Evolutionary conservation across 2,797 vertebrate species (phyloP).

Genomic region (Coracias cyanogaster): DNA sequence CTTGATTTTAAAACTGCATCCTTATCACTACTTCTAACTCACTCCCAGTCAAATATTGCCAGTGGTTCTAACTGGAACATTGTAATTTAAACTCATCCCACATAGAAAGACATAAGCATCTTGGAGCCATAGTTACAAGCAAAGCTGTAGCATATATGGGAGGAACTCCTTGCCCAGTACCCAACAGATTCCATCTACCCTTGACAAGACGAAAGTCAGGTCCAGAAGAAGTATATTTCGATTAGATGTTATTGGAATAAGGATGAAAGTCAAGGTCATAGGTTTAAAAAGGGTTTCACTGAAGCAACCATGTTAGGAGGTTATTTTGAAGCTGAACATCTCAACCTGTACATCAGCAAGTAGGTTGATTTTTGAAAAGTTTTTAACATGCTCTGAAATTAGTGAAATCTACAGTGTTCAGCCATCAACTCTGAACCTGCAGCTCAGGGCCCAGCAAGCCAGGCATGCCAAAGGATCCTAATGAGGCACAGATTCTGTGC

Average conservation of each 20-base stretch:
- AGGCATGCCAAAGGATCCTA: neutral
- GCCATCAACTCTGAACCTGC: neutral
- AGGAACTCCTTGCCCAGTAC: neutral
- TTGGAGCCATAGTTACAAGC: neutral
- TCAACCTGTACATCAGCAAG: neutral
- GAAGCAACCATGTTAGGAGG: neutral
- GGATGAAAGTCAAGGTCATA: neutral
- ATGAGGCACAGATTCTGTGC: neutral
- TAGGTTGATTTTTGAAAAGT: neutral
- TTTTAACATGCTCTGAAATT: neutral
- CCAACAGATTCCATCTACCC: neutral
- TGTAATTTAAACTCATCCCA: neutral
- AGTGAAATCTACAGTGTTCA: neutral
- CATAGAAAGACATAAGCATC: neutral
- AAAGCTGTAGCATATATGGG: neutral
- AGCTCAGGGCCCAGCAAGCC: neutral
- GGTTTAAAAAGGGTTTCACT: neutral
- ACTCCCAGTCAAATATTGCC: neutral
- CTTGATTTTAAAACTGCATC: neutral
- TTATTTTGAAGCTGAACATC: neutral
- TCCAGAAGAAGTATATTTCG: neutral
- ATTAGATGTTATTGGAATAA: neutral
- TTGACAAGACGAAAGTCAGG: neutral
- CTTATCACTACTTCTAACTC: neutral
- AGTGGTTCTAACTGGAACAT: neutral